Base-by-base conservation (phyloP, 2,888 invertebrate species). In the Agonopterix arenella region DNA sequence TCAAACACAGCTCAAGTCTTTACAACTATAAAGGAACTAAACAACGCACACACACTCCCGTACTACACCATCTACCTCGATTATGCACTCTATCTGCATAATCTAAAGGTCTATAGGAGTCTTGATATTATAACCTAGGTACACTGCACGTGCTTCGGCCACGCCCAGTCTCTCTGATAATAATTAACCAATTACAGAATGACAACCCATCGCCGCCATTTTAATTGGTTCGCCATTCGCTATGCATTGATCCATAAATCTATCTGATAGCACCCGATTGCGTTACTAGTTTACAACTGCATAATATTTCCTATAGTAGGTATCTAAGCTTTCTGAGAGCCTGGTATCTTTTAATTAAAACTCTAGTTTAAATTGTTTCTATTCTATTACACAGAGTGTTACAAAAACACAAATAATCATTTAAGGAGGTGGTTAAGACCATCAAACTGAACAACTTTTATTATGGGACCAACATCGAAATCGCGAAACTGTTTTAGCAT, bases 141-240 rank as follows among this genome's bases (percentile, higher is more conserved):
- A 50, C 44, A 49, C 48, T 71, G 70, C 75, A 73, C 68, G 71
- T 70, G 69, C 64, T 61, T 49, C 48, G 56, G 66, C 82, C 77
- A 75, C 86, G 82, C 86, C 86, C 79, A 68, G 52, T 52, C 59
- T 55, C 55, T 66, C 76, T 70, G 80, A 82, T 85, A 83, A 86
- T 86, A 85, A 86, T 85, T 83, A 85, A 80, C 88, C 86, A 89
- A 86, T 86, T 86, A 85, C 73, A 67, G 68, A 78, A 76, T 84
- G 84, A 84, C 85, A 85, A 79, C 74, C 71, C 69, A 76, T 75
- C 74, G 79, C 75, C 72, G 79, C 82, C 79, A 80, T 84, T 86
- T 81, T 86, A 88, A 88, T 85, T 84, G 84, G 80, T 66, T 74
- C 60, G 67, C 78, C 70, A 73, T 77, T 76, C 70, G 64, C 65